phyloP scores from a whole-genome alignment of 37 sponge, comb jelly and placozoan genomes.

The Aplysina aerophoba region DNA sequence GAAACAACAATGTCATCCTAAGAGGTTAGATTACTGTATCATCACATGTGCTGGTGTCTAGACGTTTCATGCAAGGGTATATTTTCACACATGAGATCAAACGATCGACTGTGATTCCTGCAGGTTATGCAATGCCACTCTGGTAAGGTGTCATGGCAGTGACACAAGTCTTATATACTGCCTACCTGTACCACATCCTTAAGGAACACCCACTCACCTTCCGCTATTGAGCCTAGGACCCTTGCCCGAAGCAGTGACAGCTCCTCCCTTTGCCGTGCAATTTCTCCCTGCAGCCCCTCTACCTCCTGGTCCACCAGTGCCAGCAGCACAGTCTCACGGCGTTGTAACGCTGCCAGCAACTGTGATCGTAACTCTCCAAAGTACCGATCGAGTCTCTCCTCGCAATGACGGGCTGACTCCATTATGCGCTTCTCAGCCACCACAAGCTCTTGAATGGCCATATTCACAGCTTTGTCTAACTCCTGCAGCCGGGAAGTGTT shows the following conservation, averaged over 20 bases:
- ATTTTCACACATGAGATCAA: too few species aligned
- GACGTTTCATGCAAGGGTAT: too few species aligned
- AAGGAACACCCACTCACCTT: conserved; percentile 63
- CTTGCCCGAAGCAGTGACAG: conserved; percentile 57
- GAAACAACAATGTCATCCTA: too few species aligned
- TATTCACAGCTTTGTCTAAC: conserved; percentile 37
- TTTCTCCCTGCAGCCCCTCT: conserved; percentile 65
- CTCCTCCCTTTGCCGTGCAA: conserved; percentile 65
- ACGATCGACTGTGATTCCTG: too few species aligned
- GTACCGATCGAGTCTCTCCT: conserved; percentile 69
- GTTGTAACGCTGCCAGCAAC: conserved; percentile 55
- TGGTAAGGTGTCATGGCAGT: too few species aligned
- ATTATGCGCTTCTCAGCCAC: conserved; percentile 42
- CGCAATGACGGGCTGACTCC: conserved; percentile 58
- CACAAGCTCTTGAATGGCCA: conserved; percentile 20
- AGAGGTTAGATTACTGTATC: too few species aligned
- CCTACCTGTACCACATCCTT: too few species aligned
- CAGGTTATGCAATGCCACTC: too few species aligned
- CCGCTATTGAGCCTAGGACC: conserved; percentile 62
- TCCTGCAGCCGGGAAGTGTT: conserved; percentile 33
- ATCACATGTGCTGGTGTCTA: too few species aligned
- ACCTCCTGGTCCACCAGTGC: conserved; percentile 76
- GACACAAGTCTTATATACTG: too few species aligned
- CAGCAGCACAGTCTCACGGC: conserved; percentile 67
- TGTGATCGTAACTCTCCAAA: conserved; percentile 63